Percentiles rank a stretch among this genome's conserved stretches.
Evolutionary conservation across 2,797 vertebrate species (phyloP).

Genomic region (Melanotaenia boesemani): DNA sequence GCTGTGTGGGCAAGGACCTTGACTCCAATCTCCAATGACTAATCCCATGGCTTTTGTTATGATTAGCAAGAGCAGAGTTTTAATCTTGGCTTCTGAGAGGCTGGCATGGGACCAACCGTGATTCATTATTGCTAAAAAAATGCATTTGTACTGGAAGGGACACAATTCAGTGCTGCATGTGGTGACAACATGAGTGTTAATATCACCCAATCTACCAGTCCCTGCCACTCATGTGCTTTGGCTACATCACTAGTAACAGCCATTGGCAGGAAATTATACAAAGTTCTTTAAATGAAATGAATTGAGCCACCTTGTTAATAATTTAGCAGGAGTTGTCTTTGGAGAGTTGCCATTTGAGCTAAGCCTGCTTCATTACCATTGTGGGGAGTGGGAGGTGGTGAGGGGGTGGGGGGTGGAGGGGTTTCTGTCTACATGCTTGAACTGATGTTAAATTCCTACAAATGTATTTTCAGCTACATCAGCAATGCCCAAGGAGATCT

Average conservation of each 20-base stretch:
- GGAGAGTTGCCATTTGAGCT: slow-evolving; percentile 42
- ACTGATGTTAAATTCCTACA: slow-evolving; percentile 23
- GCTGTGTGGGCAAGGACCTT: slow-evolving; percentile 74
- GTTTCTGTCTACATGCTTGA: slow-evolving; percentile 32
- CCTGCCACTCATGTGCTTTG: slow-evolving; percentile 5
- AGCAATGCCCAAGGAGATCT: slow-evolving; percentile 31
- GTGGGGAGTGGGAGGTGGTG: background rate
- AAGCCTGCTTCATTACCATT: slow-evolving; percentile 39
- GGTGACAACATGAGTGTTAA: background rate
- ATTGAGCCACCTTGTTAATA: slow-evolving; percentile 66
- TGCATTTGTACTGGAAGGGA: slow-evolving; percentile 28
- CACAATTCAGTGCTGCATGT: slow-evolving; percentile 1
- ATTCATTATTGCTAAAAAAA: slow-evolving; percentile 56
- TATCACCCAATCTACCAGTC: slow-evolving; percentile 15
- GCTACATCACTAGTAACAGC: slow-evolving; percentile 24
- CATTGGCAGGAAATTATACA: slow-evolving; percentile 46
- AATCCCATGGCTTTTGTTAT: slow-evolving; percentile 76
- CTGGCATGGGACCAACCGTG: slow-evolving; percentile 44
- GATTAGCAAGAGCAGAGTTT: slow-evolving; percentile 72
- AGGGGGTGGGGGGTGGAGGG: background rate
- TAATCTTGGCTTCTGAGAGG: slow-evolving; percentile 63
- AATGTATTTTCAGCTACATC: slow-evolving; percentile 43
- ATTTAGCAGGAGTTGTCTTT: slow-evolving; percentile 55
- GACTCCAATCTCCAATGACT: slow-evolving; percentile 73
- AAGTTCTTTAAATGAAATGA: slow-evolving; percentile 52